A percentile compares a stretch with the other conserved stretches of the same genome.
Conservation (phyloP, 1,140 invertebrate species). For the Rhizoglyphus robini region DNA sequence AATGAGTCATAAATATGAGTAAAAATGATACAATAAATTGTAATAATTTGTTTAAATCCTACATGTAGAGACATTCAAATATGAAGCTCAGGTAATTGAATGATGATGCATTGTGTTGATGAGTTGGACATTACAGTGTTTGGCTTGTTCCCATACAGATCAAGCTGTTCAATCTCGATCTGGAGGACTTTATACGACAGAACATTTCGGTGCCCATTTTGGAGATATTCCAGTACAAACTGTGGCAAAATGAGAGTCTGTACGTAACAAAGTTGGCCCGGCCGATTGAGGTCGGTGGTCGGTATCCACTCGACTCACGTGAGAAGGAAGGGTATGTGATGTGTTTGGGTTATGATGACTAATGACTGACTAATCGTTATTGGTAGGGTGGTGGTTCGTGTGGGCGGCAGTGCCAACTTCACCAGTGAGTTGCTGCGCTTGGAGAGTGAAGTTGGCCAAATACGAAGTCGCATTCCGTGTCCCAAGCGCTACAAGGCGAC, state of each 20-base stretch:
- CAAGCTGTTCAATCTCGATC: constrained; percentile 74
- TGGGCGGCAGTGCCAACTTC: constrained; percentile 59
- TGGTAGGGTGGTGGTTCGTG: constrained; percentile 55
- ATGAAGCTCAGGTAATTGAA: constrained; percentile 17
- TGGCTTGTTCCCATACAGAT: constrained; percentile 34
- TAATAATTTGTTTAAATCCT: background rate
- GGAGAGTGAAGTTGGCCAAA: constrained; percentile 62
- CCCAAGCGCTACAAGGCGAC: constrained; percentile 67
- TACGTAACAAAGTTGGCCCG: constrained; percentile 68
- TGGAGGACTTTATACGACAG: constrained; percentile 58
- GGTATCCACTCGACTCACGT: constrained; percentile 58
- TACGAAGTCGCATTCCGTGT: constrained; percentile 55
- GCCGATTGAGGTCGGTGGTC: constrained; percentile 62
- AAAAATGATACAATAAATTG: background rate
- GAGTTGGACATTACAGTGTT: background rate
- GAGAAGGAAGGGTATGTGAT: constrained; percentile 62
- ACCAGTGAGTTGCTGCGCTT: constrained; percentile 55
- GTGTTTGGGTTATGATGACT: constrained; percentile 24
- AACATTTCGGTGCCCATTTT: constrained; percentile 51
- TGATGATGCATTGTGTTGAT: background rate
- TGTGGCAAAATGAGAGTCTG: constrained; percentile 45
- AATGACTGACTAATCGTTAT: background rate
- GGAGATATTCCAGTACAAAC: constrained; percentile 48
- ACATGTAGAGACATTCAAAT: constrained; percentile 20
- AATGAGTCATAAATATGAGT: background rate